These are phyloP conservation scores for Oncopodura yosiiana DNA, from an alignment of 1,140 invertebrate genomes.

Conservation along the genomic window DNA sequence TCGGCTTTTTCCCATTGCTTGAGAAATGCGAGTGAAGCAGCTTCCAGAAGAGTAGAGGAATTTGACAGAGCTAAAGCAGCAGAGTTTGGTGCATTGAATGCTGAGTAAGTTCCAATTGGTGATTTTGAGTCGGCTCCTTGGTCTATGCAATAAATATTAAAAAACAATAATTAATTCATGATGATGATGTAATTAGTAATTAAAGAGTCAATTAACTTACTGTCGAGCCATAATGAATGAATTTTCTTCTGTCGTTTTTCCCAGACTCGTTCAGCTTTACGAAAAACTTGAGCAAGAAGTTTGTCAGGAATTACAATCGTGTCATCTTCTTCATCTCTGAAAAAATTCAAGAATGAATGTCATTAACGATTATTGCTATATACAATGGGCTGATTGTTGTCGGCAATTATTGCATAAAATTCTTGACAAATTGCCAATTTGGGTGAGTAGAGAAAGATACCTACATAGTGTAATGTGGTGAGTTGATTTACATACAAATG, in stretches of 20 bases:
- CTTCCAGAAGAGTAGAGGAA: conserved; percentile 74
- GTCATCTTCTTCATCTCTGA: not conserved
- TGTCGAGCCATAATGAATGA: conserved; percentile 19
- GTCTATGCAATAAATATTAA: conserved; percentile 43
- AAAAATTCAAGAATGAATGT: not conserved
- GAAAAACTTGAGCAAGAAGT: conserved; percentile 16
- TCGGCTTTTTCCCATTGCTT: conserved; percentile 48
- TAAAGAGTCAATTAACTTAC: conserved; percentile 13
- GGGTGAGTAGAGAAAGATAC: too few relatives aligned
- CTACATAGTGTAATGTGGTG: too few relatives aligned
- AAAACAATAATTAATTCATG: not conserved
- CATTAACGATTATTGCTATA: too few relatives aligned
- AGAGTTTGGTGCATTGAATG: conserved; percentile 76
- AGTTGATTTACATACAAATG: too few relatives aligned
- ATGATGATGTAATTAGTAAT: not conserved
- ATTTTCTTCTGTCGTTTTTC: conserved; percentile 19
- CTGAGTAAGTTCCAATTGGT: conserved; percentile 70
- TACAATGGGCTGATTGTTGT: too few relatives aligned
- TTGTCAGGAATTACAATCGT: conserved; percentile 5
- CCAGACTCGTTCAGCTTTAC: conserved; percentile 19
- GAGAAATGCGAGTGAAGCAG: conserved; percentile 72
- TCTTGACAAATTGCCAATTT: not conserved
- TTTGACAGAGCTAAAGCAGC: conserved; percentile 71
- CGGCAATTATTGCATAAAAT: not conserved
- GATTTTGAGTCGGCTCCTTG: conserved; percentile 72